Evolutionary conservation across 2,888 invertebrate species (phyloP), one percentile per base, ranked within the genome.

Genomic region (Drosophila paranaensis): DNA sequence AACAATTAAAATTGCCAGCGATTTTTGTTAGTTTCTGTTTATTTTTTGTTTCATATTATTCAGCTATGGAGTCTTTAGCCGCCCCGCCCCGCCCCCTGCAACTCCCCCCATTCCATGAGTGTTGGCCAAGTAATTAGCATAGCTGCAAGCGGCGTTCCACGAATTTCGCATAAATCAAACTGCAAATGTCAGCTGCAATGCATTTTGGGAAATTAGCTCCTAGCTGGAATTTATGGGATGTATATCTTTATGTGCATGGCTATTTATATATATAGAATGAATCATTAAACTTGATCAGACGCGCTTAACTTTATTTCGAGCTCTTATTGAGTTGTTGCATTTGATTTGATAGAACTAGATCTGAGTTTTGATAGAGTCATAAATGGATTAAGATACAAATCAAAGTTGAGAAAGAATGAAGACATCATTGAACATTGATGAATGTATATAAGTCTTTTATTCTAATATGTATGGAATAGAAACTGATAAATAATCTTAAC

Each of bases 1-100:
- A 84, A 89, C 82, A 84, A 84, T 84, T 84, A 84, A 89, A 84
- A 84, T 84, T 60, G 70, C 70, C 79, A 56, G 63, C 60, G 51
- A 40, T 61, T 64, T 58, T 53, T 46, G 54, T 53, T 70, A 46
- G 55, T 69, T 67, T 53, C 20, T 39, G 42, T 30, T 54, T 25
- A 27, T 65, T 5, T 16, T 54, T 55, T 39, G 14, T 3, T 9
- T 56, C 8, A 25, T 20, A 33, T 33, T 20, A 33, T 33, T 33
- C 8, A 33, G 8, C 48, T 11, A 33, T 11, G 16, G 48, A 48
- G 30, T 33, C 30, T 48, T 43, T 55, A 33, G 14, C 27, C 27
- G 27, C n/a, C 0, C 2, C 30, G n/a, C 30, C 0, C 3, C 25
- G n/a, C 35, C 8, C 20, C 37, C 13, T 11, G 2, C 25, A 35